Base-by-base conservation (phyloP, 2,888 invertebrate species). In the Aproaerema taeniolella region DNA sequence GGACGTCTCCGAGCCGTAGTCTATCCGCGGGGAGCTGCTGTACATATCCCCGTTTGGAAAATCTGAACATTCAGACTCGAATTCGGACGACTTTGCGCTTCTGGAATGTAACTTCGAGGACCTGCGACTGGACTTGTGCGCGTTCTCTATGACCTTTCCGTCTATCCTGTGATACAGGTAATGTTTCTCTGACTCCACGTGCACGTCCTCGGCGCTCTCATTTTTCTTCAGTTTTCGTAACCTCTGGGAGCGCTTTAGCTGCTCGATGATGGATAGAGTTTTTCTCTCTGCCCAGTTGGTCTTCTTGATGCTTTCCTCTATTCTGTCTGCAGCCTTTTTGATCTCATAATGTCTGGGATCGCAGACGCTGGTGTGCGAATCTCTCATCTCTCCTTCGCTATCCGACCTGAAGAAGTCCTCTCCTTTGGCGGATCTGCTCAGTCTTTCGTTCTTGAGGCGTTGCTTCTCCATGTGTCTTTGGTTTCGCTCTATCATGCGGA, bases 61-160 rank as follows among this genome's bases (percentile, higher is more conserved):
- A 65, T 72, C 88, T 0, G 89, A 90, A 32, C 88, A 89, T 58
- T 94, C 94, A n/a, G 92, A 92, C 61, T 94, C 93, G 52, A 93
- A 92, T 60, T 94, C 94, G 6, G 93, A 79, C 0, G 93, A 92
- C 53, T 92, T 92, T 0, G 92, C 90, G 61, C 91, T 92, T 34
- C 92, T 72, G 6, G 87, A 81, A 56, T 89, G 88, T 12, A 85
- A 43, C 49, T 79, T 82, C 1, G 87, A 82, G 4, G 81, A 64
- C 25, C 87, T 70, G 39, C 77, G 70, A 50, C 83, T 86, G 6
- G 88, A 86, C 48, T 89, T 89, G 58, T 88, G 88, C 11, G 87
- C 86, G 60, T 86, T 87, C 52, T 87, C 85, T n/a, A 87, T 52
- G 2, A 87, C 76, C 50, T 87, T 87, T 5, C 89, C 88, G 56